These are phyloP conservation scores for Dromius quadrimaculatus DNA, from an alignment of 2,888 invertebrate genomes.

Conservation along the genomic window DNA sequence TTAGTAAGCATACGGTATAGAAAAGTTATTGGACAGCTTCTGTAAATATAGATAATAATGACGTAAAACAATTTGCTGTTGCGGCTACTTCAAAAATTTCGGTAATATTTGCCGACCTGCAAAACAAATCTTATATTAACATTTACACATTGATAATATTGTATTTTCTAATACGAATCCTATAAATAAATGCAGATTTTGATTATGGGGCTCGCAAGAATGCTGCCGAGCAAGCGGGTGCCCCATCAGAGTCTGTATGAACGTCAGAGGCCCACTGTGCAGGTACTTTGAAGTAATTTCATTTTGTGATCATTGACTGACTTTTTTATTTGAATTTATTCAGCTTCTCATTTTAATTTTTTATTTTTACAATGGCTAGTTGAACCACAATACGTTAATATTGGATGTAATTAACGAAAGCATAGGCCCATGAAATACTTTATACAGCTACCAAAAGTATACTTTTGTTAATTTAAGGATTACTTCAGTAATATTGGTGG, in stretches of 20 bases:
- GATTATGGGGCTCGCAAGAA: conserved; percentile 36
- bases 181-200: conserved; percentile 7
- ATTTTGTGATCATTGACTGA: not conserved
- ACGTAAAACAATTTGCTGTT: conserved; percentile 17
- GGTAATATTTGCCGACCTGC: conserved; percentile 17
- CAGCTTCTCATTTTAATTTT: no score
- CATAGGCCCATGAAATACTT: no score
- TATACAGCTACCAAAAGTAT: no score
- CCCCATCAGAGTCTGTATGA: conserved; percentile 42
- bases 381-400: no score
- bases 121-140: conserved; percentile 3
- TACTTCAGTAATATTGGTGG: no score
- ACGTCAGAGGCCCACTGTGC: conserved; percentile 29
- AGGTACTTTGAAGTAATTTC: conserved; percentile 16
- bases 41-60: conserved; percentile 21
- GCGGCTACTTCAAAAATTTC: conserved; percentile 22
- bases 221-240: conserved; percentile 31
- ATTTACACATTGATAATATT: conserved; percentile 1
- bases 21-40: no score
- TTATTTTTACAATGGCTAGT: no score
- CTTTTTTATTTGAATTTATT: no score
- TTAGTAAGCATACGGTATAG: no score
- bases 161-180: not conserved
- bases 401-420: no score
- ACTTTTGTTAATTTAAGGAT: no score